Base-by-base conservation (phyloP, 2,888 invertebrate species). In the Trachelus stipa region DNA sequence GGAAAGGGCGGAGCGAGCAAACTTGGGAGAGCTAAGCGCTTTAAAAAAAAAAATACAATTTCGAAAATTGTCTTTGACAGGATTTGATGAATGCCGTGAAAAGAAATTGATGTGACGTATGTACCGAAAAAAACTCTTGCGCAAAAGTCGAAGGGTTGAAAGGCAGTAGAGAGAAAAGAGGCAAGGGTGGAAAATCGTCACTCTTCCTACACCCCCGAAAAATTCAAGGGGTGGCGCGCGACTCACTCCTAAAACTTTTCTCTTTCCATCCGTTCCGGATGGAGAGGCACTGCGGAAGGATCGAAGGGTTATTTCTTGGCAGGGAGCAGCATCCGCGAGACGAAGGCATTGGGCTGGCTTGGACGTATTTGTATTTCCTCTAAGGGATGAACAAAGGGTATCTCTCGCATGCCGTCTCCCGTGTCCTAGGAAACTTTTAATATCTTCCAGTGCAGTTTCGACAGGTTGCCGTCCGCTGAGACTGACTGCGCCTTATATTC, bases 361-460 rank as follows among this genome's bases (percentile, higher is more conserved):
- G 56, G 23, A 23, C 56, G 56, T 56, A 56, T 56, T 56, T 56
- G 56, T 56, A 23, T 56, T 56, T 56, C 15, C 56, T 9, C 23
- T 2, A 56, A 56, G 56, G 56, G 56, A 56, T 3, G 56, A 56
- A 56, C 56, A 56, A 56, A 23, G 56, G 23, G 3, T 56, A 56
- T 56, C 35, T 35, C 35, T 1, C 56, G 56, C 23, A 56, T 56
- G 9, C 23, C 56, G 56, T 56, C 23, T 56, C 23, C 40, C 76
- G 37, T 73, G 73, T 76, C 68, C 23, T 75, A 12, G 75, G 83
- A 73, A 86, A 84, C 84, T 86, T 88, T 87, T 87, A 89, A 88
- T 88, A 87, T 88, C 87, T 83, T 84, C 82, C 81, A 73, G 77
- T 76, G 81, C 81, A 83, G 84, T 84, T 84, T 83, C 83, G 87